Percentiles rank a stretch among this genome's conserved stretches.
phyloP scores from a whole-genome alignment of 2,888 invertebrate genomes.

The Helobdella robusta region DNA sequence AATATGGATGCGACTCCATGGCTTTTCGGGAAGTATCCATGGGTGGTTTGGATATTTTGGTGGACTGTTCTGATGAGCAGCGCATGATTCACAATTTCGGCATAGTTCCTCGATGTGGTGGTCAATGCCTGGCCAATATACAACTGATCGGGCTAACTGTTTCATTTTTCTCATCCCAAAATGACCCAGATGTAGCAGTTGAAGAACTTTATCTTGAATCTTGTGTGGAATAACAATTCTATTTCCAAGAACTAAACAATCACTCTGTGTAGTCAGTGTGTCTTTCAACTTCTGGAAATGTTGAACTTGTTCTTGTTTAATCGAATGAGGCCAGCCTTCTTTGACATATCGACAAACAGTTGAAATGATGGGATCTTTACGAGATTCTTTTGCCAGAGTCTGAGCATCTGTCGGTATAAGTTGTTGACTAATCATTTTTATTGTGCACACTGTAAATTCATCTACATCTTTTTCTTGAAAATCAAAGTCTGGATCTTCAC shows the following conservation, averaged over 20 bases:
- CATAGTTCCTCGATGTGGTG: constrained; percentile 8
- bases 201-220: background rate
- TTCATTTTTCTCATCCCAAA: constrained; percentile 15
- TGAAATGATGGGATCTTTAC: constrained; percentile 12
- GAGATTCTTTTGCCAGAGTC: background rate
- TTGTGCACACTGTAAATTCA: background rate
- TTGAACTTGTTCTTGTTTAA: constrained; percentile 4
- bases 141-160: constrained; percentile 3
- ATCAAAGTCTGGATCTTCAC: constrained; percentile 14
- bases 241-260: background rate
- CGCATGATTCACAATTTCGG: constrained; percentile 9
- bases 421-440: background rate
- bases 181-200: constrained; percentile 5
- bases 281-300: constrained; percentile 5
- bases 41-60: constrained; percentile 8
- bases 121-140: constrained; percentile 14
- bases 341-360: constrained; percentile 1
- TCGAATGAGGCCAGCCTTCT: constrained; percentile 4
- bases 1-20: constrained; percentile 5
- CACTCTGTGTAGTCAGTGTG: background rate
- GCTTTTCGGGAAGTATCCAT: constrained; percentile 9
- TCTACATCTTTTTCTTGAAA: background rate
- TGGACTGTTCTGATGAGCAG: background rate
- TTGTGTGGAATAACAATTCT: constrained; percentile 18
- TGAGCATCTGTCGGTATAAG: background rate